A percentile compares a stretch with the other conserved stretches of the same genome.
Evolutionary conservation across 2,797 vertebrate genomes (phyloP).

Genomic region (Lutra lutra): DNA sequence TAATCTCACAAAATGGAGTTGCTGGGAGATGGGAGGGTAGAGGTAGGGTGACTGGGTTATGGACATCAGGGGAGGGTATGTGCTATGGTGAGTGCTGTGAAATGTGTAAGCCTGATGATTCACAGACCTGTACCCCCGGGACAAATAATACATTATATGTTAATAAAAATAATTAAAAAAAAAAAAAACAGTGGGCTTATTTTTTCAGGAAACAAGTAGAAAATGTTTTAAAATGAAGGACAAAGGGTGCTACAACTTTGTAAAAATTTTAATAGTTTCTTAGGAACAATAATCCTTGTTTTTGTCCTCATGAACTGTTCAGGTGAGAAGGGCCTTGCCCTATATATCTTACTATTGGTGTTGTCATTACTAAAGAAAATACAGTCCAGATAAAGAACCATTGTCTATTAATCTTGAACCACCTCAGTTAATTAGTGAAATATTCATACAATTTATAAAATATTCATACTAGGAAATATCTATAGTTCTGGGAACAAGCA

Average conservation of each 20-base stretch:
- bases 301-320: constrained; percentile 54
- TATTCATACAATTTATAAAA: constrained; percentile 47
- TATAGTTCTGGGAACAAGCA: constrained; percentile 46
- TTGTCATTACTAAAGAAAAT: constrained; percentile 29
- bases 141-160: too few species aligned
- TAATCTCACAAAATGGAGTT: too few species aligned
- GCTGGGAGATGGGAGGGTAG: too few species aligned
- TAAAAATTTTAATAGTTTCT: background rate
- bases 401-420: background rate
- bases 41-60: too few species aligned
- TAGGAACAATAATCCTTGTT: background rate
- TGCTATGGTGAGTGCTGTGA: too few species aligned
- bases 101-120: too few species aligned
- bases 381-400: background rate
- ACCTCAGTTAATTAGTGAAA: constrained; percentile 52
- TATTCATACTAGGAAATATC: constrained; percentile 47
- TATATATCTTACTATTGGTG: background rate
- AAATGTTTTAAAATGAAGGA: constrained; percentile 52
- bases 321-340: background rate
- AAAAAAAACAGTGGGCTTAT: constrained; percentile 17
- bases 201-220: constrained; percentile 21
- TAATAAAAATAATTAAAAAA: background rate
- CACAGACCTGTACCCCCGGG: too few species aligned
- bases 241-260: background rate
- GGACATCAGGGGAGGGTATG: too few species aligned